These are phyloP conservation scores for Dendropsophus ebraccatus DNA, from an alignment of 2,113 vertebrate genomes.

Conservation along the genomic window DNA sequence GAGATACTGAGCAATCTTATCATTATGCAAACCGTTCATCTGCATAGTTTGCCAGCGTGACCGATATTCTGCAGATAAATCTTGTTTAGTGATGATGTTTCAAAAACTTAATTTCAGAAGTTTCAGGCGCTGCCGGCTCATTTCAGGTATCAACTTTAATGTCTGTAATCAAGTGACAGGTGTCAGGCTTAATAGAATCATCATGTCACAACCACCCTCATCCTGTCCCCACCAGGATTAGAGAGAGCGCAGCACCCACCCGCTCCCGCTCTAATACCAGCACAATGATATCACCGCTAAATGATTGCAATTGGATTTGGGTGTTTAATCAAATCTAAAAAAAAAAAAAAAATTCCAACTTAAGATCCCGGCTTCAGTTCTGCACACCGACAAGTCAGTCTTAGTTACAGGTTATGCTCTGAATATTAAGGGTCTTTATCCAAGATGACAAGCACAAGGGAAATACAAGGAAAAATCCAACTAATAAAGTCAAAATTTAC, in stretches of 20 bases:
- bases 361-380: slow-evolving; percentile 19
- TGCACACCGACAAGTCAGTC: slow-evolving; percentile 6
- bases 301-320: slow-evolving; percentile 44
- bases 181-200: slow-evolving; percentile 53
- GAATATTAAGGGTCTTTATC: slow-evolving; percentile 37
- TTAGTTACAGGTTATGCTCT: not conserved
- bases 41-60: not conserved
- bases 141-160: slow-evolving; percentile 22
- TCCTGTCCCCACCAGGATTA: slow-evolving; percentile 3
- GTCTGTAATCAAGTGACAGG: slow-evolving; percentile 35
- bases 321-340: slow-evolving; percentile 41
- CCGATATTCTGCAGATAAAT: slow-evolving; percentile 22
- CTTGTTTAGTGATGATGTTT: slow-evolving; percentile 47
- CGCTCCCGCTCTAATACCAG: slow-evolving; percentile 24
- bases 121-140: not conserved
- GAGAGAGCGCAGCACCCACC: not conserved
- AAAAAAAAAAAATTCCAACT: slow-evolving; percentile 39
- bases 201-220: slow-evolving; percentile 30
- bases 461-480: not conserved
- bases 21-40: slow-evolving; percentile 9
- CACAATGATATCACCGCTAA: slow-evolving; percentile 26
- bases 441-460: not conserved
- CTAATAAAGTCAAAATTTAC: not conserved
- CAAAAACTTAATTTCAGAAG: slow-evolving; percentile 24
- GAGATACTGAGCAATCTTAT: not conserved